Base-by-base conservation (phyloP, 23 tunicate genomes). In the Trididemnum miniatum region DNA sequence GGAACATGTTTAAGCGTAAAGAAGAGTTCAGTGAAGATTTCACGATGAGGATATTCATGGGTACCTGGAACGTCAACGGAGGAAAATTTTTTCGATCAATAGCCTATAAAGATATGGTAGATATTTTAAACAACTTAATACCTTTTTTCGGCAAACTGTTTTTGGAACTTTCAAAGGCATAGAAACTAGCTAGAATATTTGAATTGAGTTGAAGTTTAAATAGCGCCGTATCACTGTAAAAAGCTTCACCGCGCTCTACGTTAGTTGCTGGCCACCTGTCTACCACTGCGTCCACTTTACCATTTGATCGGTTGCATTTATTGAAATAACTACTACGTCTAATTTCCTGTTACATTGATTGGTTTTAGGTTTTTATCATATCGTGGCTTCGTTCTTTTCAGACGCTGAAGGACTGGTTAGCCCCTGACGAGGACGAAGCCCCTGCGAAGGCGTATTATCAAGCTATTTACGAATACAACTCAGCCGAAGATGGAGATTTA, bases 31-130 rank as follows among this genome's bases (percentile, higher is more conserved):
- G 75, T n/a, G 71, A 60, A 31, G 80, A 85, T 0, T 25, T 79
- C 37, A 71, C 80, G 31, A 34, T 95, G 0, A 44, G 96, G 31
- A 87, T 95, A 37, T 78, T 81, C 35, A 75, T 90, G 12, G 95
- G 99, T 3, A 90, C 99, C 9, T 95, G 99, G 99, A 95, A 95
- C 72, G 99, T 95, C 3, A 95, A 95, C 52, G 99, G 99, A 1
- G 99, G 99, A 52, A 95, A 90, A 66, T 80, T 63, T 15, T 80
- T 88, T 39, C 75, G 93, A 36, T 89, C 91, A 27, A 79, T 87
- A 23, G 92, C 96, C 33, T 83, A 86, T 69, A 90, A 90, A 67
- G 96, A 26, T 12, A 62, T 12, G 57, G 57, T 49, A 49, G 26
- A 26, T 62, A 44, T 44, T 9, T 7, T 44, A 9, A 44, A 44